phyloP scores from a whole-genome alignment of 2,113 vertebrate genomes.

The Nibea coibor region DNA sequence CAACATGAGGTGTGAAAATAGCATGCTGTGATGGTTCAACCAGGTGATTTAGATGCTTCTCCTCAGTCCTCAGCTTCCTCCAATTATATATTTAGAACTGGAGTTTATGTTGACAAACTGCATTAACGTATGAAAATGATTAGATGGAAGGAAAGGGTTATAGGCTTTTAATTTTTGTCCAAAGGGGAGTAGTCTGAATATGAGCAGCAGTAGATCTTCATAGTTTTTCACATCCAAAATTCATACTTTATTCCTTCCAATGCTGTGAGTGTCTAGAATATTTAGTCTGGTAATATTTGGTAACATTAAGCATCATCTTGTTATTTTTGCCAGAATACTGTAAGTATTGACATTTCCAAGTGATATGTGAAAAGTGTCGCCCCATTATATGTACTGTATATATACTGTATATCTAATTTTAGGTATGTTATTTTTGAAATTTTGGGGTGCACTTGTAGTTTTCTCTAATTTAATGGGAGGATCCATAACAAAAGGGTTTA shows the following conservation, averaged over 20 bases:
- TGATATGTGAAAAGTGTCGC: background rate
- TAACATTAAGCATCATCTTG: background rate
- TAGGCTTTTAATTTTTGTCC: background rate
- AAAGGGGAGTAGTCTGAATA: background rate
- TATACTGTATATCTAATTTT: too few species aligned
- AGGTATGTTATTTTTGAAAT: too few species aligned
- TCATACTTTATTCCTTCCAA: background rate
- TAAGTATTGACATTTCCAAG: background rate
- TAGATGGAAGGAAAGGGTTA: background rate
- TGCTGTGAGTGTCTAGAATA: background rate
- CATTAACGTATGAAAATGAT: too few species aligned
- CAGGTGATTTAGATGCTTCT: background rate
- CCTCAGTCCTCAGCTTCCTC: background rate
- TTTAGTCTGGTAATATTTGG: background rate
- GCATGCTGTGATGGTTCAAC: background rate
- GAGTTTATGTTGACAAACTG: background rate
- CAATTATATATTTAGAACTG: background rate
- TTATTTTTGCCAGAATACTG: background rate
- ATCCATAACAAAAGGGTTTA: too few species aligned
- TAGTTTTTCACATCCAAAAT: background rate
- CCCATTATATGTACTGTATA: background rate
- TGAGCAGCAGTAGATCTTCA: background rate
- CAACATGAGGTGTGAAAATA: background rate
- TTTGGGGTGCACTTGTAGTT: too few species aligned
- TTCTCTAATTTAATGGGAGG: background rate